Evolutionary conservation across 2,797 vertebrate species (phyloP), one percentile per base, ranked within the genome.

Genomic region (Microcaecilia unicolor): DNA sequence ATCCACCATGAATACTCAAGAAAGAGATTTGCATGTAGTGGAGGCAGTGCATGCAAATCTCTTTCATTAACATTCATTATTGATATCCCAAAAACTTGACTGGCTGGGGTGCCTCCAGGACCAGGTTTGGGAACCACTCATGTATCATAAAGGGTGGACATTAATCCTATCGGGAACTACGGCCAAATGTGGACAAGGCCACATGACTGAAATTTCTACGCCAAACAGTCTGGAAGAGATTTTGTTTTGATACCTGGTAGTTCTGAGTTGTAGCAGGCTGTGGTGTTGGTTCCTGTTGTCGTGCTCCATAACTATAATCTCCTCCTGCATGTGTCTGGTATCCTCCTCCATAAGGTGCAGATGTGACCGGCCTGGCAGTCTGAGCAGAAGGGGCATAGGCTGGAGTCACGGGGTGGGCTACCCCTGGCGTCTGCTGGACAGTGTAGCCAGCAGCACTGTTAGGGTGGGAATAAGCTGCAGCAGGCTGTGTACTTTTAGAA

Each of bases 161-260:
- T n/a, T n/a, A n/a, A n/a, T n/a, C n/a, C n/a, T n/a, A n/a, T n/a
- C n/a, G n/a, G n/a, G n/a, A n/a, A n/a, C n/a, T n/a, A n/a, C n/a
- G n/a, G n/a, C n/a, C n/a, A n/a, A n/a, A n/a, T n/a, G n/a, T n/a
- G n/a, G n/a, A n/a, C n/a, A n/a, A n/a, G n/a, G n/a, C n/a, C n/a
- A n/a, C n/a, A n/a, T n/a, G n/a, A n/a, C n/a, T n/a, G n/a, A n/a
- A n/a, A n/a, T n/a, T n/a, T n/a, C n/a, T n/a, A n/a, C n/a, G n/a
- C n/a, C n/a, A n/a, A n/a, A n/a, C n/a, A n/a, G n/a, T n/a, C n/a
- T n/a, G n/a, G n/a, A n/a, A n/a, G n/a, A n/a, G n/a, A n/a, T n/a
- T n/a, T n/a, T n/a, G n/a, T n/a, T n/a, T 28, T 24, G 34, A 74
- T 50, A 90, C 81, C 76, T 85, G 85, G 70, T 76, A 84, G 40